Base-by-base conservation (phyloP, 2,113 vertebrate genomes). In the Callorhinus ursinus region DNA sequence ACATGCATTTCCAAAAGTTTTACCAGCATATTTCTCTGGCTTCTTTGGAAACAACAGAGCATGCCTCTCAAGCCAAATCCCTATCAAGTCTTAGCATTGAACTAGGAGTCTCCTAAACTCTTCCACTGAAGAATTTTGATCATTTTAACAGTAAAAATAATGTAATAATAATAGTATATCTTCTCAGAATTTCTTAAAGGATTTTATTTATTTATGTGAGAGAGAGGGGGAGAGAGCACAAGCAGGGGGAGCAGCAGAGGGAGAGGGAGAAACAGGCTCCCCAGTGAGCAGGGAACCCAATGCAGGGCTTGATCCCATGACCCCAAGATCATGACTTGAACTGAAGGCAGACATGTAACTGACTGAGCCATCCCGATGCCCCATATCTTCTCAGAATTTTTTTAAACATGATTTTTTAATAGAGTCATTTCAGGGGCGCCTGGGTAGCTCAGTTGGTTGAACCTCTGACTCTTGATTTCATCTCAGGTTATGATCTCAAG, bases 141-240 rank as follows among this genome's bases (percentile, higher is more conserved):
- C 16, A 51, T 69, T 96, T 42, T 79, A 96, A 96, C 46, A 93
- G n/a, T 61, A 63, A 81, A 82, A 85, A 46, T 69, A 81, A 91
- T 33, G 7, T 24, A 42, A 81, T 53, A 42, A 81, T 53, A 84
- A 72, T 33, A 74, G 13, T 46, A 26, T 36, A 57, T 93, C 18
- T 79, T 84, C 10, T 91, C 55, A 80, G 79, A 96, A 88, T 74
- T 18, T 12, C 42, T 74, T 6, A 6, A 11, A 72, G 24, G 11
- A 72, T 13, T 39, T 72, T 39, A 39, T 39, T 72, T 72, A 72
- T 72, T 71, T 71, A 71, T 36, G 39, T 22, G 19, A 72, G 69
- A 36, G 67, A 21, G 18, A 18, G 16, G 28, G 57, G 63, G 28
- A 65, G 63, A 65, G 28, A 65, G 13, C 61, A 65, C 28, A 65